Percentiles rank a stretch among this genome's conserved stretches.
phyloP scores from a whole-genome alignment of 2,113 vertebrate genomes.

The Anolis sagrei region DNA sequence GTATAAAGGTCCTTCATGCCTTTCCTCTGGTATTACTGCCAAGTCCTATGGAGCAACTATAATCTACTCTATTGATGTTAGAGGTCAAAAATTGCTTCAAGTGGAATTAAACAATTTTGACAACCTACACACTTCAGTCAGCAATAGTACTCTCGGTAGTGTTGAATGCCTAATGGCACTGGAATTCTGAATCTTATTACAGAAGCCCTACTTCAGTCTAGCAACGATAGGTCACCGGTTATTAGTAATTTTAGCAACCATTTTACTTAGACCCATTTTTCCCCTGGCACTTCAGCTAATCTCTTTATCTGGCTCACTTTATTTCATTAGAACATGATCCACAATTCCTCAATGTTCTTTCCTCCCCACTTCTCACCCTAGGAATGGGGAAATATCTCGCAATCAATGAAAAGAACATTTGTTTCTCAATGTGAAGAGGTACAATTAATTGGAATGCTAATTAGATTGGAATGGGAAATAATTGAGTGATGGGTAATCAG shows the following conservation, averaged over 20 bases:
- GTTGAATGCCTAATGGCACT: background rate
- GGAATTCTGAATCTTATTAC: background rate
- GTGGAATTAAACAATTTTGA: constrained; percentile 29
- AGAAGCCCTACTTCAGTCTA: background rate
- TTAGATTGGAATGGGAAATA: constrained; percentile 35
- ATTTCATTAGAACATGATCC: constrained; percentile 3
- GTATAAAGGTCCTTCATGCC: background rate
- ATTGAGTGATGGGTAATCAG: constrained; percentile 27
- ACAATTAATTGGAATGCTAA: constrained; percentile 31
- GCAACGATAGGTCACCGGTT: background rate
- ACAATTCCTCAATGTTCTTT: constrained; percentile 3
- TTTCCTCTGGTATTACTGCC: constrained; percentile 3
- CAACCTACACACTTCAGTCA: constrained; percentile 2
- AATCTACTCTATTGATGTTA: constrained; percentile 5
- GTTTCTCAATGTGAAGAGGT: constrained; percentile 24
- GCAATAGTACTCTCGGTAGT: background rate
- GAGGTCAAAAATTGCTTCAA: constrained; percentile 24
- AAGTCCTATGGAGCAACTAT: background rate
- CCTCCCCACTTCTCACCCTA: background rate
- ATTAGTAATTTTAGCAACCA: background rate
- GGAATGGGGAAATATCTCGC: constrained; percentile 16
- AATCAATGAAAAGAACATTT: constrained; percentile 25
- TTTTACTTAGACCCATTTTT: background rate
- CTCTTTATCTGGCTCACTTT: background rate
- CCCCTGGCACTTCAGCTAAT: constrained; percentile 3